Base-by-base conservation (phyloP, 2,113 vertebrate species). In the Eurypyga helias region DNA sequence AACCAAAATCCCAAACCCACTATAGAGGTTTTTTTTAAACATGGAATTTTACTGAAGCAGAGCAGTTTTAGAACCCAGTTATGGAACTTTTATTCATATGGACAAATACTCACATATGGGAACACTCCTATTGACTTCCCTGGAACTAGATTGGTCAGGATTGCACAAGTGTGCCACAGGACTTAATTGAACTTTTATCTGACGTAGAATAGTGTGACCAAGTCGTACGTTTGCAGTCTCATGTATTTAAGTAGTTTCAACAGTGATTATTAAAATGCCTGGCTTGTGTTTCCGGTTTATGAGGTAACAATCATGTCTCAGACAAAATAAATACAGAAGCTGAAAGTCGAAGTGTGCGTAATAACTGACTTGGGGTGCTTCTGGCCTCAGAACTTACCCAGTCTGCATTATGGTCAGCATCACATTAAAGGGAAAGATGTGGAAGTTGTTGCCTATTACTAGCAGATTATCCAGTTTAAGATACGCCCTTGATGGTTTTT, bases 221-320 rank as follows among this genome's bases (percentile, higher is more conserved):
- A 93, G 83, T 69, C 86, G 65, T 78, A 21, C 7, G 2, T 94
- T 93, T 87, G 95, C 93, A 93, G 7, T 82, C 95, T 96, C 52
- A 72, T 52, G 11, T 90, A 79, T 91, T 91, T 95, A 93, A 87
- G 86, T 79, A 0, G n/a, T 92, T 91, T 92, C 90, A 93, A 57
- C 55, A 91, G 90, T 84, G 61, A 52, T 92, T 83, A 97, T 97
- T 97, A 94, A 96, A 93, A 93, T 93, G 8, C 86, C 57, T 95
- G 91, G 31, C 80, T 87, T 76, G 72, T 95, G 92, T 95, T 97
- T 97, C 97, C 86, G 86, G 97, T 92, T 93, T 89, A 84, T 93
- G 92, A 91, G 86, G 83, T 87, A 92, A 71, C 81, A 86, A 91
- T 41, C 41, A 41, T 43, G 80, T 87, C 86, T 94, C 91, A 87